Conservation (phyloP, 2,113 vertebrate species). For the Polypterus senegalus region DNA sequence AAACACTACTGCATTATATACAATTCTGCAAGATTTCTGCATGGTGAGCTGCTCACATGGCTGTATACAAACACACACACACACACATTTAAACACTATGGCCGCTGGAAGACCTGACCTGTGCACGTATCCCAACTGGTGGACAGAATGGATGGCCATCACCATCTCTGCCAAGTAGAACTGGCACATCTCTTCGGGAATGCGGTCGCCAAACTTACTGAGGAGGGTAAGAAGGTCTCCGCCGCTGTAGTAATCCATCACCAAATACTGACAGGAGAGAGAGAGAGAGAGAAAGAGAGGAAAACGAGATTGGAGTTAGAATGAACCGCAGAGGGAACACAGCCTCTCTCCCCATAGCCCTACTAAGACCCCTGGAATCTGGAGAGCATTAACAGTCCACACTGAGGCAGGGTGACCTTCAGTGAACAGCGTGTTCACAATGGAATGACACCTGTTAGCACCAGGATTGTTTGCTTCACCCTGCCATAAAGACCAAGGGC, state of each 20-base stretch:
- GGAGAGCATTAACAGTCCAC: too few species aligned
- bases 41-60: too few species aligned
- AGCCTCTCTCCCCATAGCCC: neutral
- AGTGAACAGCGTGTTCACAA: too few species aligned
- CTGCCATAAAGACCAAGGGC: too few species aligned
- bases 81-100: too few species aligned
- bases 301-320: too few species aligned
- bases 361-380: neutral
- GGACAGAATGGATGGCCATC: constrained; percentile 70
- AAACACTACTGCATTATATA: too few species aligned
- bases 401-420: too few species aligned
- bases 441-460: too few species aligned
- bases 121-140: constrained; percentile 69
- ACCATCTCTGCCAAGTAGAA: constrained; percentile 77
- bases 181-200: constrained; percentile 68
- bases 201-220: constrained; percentile 70
- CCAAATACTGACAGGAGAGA: constrained; percentile 53
- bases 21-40: too few species aligned
- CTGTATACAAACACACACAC: too few species aligned
- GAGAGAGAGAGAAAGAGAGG: neutral
- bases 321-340: neutral
- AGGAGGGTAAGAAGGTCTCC: constrained; percentile 73
- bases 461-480: too few species aligned
- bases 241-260: constrained; percentile 77
- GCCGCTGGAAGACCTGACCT: constrained; percentile 26